Conservation (phyloP, 2,797 vertebrate genomes). For the Neopelma chrysocephalum region DNA sequence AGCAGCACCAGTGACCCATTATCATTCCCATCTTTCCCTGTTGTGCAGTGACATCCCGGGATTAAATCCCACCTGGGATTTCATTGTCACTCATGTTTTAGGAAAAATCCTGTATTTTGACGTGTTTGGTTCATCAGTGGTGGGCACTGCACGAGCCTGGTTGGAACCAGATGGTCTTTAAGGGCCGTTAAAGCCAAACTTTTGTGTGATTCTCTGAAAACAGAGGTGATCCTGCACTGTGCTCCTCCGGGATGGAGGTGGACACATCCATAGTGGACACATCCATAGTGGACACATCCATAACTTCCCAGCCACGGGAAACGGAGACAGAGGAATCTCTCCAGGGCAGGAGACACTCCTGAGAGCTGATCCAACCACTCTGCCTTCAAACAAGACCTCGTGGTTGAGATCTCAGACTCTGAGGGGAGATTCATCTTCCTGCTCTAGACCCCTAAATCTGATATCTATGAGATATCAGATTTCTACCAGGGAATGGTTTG, state of each 20-base stretch:
- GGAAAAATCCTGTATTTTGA: not conserved
- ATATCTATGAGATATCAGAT: no score
- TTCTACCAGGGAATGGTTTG: not conserved
- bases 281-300: not conserved
- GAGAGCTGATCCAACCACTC: not conserved
- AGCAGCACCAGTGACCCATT: not conserved
- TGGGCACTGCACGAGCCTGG: not conserved
- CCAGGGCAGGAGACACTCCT: not conserved
- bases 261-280: not conserved
- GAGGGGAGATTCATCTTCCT: not conserved
- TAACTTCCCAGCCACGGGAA: not conserved
- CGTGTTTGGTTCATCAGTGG: not conserved
- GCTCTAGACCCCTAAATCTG: not conserved
- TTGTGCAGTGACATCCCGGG: no score
- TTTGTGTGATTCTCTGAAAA: not conserved
- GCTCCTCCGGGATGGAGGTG: not conserved
- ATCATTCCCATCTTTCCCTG: no score
- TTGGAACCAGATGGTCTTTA: not conserved
- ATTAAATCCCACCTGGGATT: not conserved
- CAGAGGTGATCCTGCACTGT: not conserved
- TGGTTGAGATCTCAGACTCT: not conserved
- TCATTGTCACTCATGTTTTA: not conserved
- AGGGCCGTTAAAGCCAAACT: not conserved
- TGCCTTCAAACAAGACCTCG: not conserved
- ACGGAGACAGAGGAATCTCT: not conserved